A percentile compares a stretch with the other conserved stretches of the same genome.
phyloP scores from a whole-genome alignment of 2,888 invertebrate species.

The Amphipyra berbera region DNA sequence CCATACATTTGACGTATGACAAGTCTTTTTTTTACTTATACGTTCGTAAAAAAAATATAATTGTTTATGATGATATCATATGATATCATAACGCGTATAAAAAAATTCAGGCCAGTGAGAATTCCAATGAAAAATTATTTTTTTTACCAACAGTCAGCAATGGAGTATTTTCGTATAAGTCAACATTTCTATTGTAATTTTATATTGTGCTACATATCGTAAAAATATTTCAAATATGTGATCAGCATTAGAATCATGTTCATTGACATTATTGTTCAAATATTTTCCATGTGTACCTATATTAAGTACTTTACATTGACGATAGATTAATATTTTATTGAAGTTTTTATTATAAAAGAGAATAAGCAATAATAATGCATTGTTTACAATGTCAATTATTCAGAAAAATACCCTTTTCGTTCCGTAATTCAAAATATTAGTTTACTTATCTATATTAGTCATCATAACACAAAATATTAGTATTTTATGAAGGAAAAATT shows the following conservation, averaged over 20 bases:
- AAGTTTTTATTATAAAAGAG: too few relatives aligned
- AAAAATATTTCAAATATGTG: conserved; percentile 30
- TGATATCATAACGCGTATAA: not conserved
- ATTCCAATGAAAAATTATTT: conserved; percentile 10
- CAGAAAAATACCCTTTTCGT: too few relatives aligned
- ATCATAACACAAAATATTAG: not conserved
- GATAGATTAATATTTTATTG: not conserved
- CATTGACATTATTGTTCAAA: not conserved
- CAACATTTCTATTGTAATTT: conserved; percentile 37
- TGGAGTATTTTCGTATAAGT: conserved; percentile 13
- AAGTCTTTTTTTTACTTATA: too few relatives aligned
- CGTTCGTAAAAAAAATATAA: too few relatives aligned
- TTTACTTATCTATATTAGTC: too few relatives aligned
- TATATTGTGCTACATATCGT: conserved; percentile 19
- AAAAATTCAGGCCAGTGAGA: conserved; percentile 6
- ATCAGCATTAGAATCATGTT: conserved; percentile 26
- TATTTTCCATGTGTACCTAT: not conserved
- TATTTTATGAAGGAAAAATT: not conserved
- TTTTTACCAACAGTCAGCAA: conserved; percentile 22
- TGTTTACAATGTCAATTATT: not conserved
- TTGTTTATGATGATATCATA: too few relatives aligned
- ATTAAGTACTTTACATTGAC: conserved; percentile 9
- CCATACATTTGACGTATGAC: too few relatives aligned
- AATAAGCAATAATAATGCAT: not conserved
- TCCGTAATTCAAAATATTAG: too few relatives aligned